Evolutionary conservation across 2,888 invertebrate species (phyloP).

Genomic region (Torymus texanus): DNA sequence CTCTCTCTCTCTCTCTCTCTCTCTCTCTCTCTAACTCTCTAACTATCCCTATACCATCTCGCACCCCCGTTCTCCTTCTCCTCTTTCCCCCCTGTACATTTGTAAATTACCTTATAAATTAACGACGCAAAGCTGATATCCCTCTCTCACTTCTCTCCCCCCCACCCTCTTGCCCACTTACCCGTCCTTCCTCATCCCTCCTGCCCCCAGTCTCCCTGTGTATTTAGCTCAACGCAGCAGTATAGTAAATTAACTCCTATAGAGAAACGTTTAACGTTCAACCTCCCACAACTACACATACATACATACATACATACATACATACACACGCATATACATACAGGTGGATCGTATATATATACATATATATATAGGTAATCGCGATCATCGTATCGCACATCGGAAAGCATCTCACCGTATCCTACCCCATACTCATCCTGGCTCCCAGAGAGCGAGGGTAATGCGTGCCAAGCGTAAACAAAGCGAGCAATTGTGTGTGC

Average conservation of each 20-base stretch:
- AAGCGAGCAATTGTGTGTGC: too few relatives aligned
- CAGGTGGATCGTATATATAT: slow-evolving; percentile 56
- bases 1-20: not conserved
- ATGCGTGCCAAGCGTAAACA: too few relatives aligned
- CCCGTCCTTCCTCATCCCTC: not conserved
- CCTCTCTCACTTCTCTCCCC: not conserved
- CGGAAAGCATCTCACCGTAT: not conserved
- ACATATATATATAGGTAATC: slow-evolving; percentile 29
- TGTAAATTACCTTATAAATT: slow-evolving; percentile 73
- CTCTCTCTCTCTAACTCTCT: not conserved
- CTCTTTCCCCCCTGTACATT: slow-evolving; percentile 67
- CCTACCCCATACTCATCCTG: too few relatives aligned
- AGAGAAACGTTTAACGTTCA: slow-evolving; percentile 49
- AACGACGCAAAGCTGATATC: slow-evolving; percentile 63
- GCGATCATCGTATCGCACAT: slow-evolving; percentile 1
- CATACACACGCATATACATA: too few relatives aligned
- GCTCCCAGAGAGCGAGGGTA: too few relatives aligned
- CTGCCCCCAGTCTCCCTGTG: slow-evolving; percentile 39
- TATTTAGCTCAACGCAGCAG: slow-evolving; percentile 64
- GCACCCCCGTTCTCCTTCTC: not conserved
- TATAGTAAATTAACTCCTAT: slow-evolving; percentile 70
- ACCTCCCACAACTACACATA: not conserved
- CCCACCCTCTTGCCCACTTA: not conserved
- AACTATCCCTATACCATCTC: not conserved
- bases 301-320: not conserved